Evolutionary conservation across 2,797 vertebrate genomes (phyloP), one percentile per base, ranked within the genome.

Genomic region (Myripristis jacobus): DNA sequence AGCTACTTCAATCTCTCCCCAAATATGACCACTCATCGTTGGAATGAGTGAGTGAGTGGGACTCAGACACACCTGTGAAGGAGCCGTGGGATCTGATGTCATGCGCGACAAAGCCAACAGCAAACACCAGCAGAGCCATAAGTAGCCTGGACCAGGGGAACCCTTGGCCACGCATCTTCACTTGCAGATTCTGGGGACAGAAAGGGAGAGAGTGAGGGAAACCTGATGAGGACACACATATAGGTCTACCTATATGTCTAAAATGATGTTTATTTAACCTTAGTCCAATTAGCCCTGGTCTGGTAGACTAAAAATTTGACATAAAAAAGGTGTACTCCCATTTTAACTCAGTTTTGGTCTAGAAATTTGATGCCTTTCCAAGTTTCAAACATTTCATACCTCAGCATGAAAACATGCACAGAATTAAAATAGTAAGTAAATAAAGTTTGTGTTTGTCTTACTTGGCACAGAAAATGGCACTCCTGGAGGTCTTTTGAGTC

Each of bases 61-160:
- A 46, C 18, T 27, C 3, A 7, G 56, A 12, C 92, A 1, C 36
- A 97, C 97, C 95, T 90, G 94, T 74, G 72, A 97, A 95, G 12
- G 97, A 95, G 43, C 94, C 92, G 0, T 95, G 94, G 0, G 93
- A 94, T 72, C 89, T 83, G 80, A 97, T 1, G 16, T 99, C 97
- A 0, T 97, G 95, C 68, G 93, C 87, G 0, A 98, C 65, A 82
- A 98, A 96, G 1, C 95, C 95, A 0, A 92, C 47, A 0, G 66
- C 22, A 0, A 96, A 95, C 56, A 97, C 79, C 0, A 98, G 76
- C 68, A 94, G n/a, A 38, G 96, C 65, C 12, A 98, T 82, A 48
- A 97, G 82, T 46, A 98, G 88, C 18, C 92, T 94, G 0, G 82
- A 77, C 97, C 96, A 98, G 3, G 96, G 96, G 76, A 97, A 94